Conservation (phyloP, 1,140 invertebrate genomes). For the Maniola jurtina region DNA sequence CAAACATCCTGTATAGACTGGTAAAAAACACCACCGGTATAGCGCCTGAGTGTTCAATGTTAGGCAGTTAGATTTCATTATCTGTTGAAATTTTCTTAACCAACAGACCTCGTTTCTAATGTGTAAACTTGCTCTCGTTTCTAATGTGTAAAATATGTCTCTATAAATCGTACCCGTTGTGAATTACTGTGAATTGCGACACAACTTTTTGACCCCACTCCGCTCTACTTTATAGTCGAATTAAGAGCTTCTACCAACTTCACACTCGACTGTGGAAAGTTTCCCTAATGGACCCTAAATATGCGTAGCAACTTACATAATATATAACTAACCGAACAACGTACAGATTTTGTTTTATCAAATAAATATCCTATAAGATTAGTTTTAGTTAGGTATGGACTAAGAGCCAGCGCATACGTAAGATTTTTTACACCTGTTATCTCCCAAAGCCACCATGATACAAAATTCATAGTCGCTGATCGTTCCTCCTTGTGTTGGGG, state of each 20-base stretch:
- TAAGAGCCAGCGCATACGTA: too few species aligned
- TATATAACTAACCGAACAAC: not conserved
- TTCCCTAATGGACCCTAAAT: constrained; percentile 4
- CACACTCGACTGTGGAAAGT: not conserved
- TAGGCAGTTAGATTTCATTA: not conserved
- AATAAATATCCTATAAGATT: not conserved
- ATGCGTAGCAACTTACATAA: constrained; percentile 6
- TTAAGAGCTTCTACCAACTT: constrained; percentile 12
- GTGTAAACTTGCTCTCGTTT: not conserved
- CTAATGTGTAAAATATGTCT: not conserved
- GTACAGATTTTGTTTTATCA: not conserved
- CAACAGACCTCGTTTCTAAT: not conserved
- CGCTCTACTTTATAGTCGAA: constrained; percentile 9
- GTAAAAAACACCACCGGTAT: too few species aligned
- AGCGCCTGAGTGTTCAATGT: too few species aligned
- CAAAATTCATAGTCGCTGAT: too few species aligned
- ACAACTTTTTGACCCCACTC: constrained; percentile 6
- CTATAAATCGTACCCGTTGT: constrained; percentile 10
- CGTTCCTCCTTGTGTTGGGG: too few species aligned
- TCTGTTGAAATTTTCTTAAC: not conserved
- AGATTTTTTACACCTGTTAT: too few species aligned
- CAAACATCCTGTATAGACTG: too few species aligned
- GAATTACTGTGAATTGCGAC: constrained; percentile 7
- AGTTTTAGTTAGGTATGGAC: too few species aligned
- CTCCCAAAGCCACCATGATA: too few species aligned